Base-by-base conservation (phyloP, 2,113 vertebrate species). In the Pollimyrus isidori region DNA sequence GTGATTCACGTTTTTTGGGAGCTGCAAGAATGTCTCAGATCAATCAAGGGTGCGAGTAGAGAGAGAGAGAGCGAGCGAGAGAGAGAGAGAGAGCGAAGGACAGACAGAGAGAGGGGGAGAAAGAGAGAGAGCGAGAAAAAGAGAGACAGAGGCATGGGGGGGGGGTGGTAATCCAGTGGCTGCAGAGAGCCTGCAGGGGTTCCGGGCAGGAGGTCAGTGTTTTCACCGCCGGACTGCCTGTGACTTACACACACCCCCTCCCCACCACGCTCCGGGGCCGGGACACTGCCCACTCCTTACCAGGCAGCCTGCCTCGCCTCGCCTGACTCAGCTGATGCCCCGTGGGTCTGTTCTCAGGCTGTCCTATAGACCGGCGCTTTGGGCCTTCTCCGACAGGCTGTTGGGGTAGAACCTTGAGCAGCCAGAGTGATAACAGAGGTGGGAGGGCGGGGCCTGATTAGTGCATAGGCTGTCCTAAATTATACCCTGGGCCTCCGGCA, bases 31-130 rank as follows among this genome's bases (percentile, higher is more conserved):
- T 76, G 30, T 76, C 26, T 76, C 69, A 39, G 26, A 76, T 76
- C 30, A 17, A 65, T 35, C 69, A 53, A 19, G 17, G 52, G 19
- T 76, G 69, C 30, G 0, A 39, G 69, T 30, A 6, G 30, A 76
- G 69, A 5, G 69, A 76, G 4, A 39, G 69, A 39, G 11, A 76
- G 0, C 39, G 35, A 76, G 69, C 17, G 69, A 62, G 2, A 11
- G 23, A 58, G 19, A 21, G 5, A 2, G 2, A 62, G 2, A 26
- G 58, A 10, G 9, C 3, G 58, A 26, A 9, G 3, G 23, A n/a
- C 1, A 0, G n/a, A 4, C 2, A 30, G 0, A 69, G 10, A 30
- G 10, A 30, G 3, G 1, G 0, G 11, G 10, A 15, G n/a, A 35
- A 0, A 35, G n/a, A 0, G n/a, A 15, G 3, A 35, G n/a, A 39